A percentile compares a stretch with the other conserved stretches of the same genome.
phyloP scores from a whole-genome alignment of 1,140 invertebrate genomes.

The Drosophila burlai region DNA sequence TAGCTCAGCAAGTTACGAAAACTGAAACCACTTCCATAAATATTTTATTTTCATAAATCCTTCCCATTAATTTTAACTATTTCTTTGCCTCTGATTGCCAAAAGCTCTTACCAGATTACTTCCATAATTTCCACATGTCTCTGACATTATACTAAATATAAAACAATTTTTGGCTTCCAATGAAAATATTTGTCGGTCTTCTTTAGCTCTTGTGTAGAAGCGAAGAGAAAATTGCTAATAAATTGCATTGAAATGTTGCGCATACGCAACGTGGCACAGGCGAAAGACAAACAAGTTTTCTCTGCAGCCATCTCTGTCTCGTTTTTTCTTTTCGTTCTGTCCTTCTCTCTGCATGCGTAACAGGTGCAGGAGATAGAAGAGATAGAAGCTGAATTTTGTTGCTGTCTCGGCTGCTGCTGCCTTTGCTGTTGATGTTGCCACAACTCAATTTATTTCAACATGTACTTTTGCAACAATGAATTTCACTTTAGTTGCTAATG shows the following conservation, averaged over 20 bases:
- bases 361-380: conserved; percentile 63
- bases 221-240: conserved; percentile 60
- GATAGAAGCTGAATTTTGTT: conserved; percentile 48
- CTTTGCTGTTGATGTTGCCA: conserved; percentile 58
- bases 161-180: conserved; percentile 27
- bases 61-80: background rate
- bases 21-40: background rate
- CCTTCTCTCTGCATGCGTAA: conserved; percentile 61
- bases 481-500: conserved; percentile 84
- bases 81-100: background rate
- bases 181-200: conserved; percentile 24
- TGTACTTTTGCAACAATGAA: conserved; percentile 83
- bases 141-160: conserved; percentile 18
- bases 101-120: conserved; percentile 4
- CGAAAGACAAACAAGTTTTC: conserved; percentile 57
- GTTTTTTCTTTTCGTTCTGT: conserved; percentile 12
- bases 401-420: conserved; percentile 37
- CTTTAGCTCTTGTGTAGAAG: background rate
- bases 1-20: too few species aligned
- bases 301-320: background rate
- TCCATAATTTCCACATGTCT: conserved; percentile 28
- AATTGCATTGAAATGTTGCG: conserved; percentile 73
- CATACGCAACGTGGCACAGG: conserved; percentile 65
- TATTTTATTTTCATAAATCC: background rate
- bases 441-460: conserved; percentile 84